Evolutionary conservation across 64 coral and sea anemone genomes (phyloP), one percentile per base, ranked within the genome.

Genomic region (Platygyra sinensis): DNA sequence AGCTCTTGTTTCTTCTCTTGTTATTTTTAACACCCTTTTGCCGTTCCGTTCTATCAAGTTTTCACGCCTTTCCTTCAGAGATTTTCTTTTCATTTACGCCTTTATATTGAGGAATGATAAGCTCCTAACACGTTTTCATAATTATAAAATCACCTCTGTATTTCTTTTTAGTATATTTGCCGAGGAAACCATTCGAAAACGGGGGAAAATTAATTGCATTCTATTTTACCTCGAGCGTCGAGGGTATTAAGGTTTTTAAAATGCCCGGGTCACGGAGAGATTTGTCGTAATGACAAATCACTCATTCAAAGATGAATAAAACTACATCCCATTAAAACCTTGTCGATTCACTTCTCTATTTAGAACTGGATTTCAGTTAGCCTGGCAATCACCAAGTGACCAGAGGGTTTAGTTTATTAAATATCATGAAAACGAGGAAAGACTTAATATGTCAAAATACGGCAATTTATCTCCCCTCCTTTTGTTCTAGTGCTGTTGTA

Each of bases 31-130:
- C 36, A 85, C 63, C 39, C 36, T 46, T 62, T 51, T 15, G 33
- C 30, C 10, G 65, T 85, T 51, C 38, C 30, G 30, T 71, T 85
- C 20, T 36, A 85, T 72, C 62, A 72, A 85, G 28, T 85, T 71
- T 29, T 67, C 0, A 46, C 62, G 30, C 22, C 63, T 22, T 17
- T 62, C 15, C 39, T 38, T 83, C 10, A 10, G 8, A 14, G 5
- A 42, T 61, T 63, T 30, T 22, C 74, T 52, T 61, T 25, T 67
- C 20, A 46, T 24, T 83, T 36, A 38, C 19, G 20, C 60, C 60
- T 24, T 32, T 10, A 38, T 42, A n/a, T 0, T 19, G 33, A n/a
- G 65, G 24, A 52, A 11, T 27, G 20, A 51, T 14, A 5, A 28
- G 22, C 65, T 8, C n/a, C 65, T 10, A 24, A 0, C 28, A 32